phyloP scores from a whole-genome alignment of 2,113 vertebrate species.

The Paramisgurnus dabryanus region DNA sequence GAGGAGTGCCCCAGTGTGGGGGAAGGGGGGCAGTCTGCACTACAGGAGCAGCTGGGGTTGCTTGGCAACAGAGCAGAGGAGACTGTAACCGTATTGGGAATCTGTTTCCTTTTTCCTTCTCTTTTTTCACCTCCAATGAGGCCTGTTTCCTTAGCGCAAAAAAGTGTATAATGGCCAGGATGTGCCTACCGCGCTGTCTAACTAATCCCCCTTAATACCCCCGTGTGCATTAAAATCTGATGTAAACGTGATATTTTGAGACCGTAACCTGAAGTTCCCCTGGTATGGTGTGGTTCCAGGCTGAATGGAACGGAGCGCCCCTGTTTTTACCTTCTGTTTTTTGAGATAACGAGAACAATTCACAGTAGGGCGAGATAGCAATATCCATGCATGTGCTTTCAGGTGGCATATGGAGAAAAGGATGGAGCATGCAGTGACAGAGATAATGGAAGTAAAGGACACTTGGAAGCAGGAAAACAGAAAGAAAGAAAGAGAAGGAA shows the following conservation, averaged over 20 bases:
- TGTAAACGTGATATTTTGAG: slow-evolving; percentile 39
- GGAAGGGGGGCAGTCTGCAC: slow-evolving; percentile 41
- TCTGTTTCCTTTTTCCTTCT: slow-evolving; percentile 56
- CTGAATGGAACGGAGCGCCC: neutral
- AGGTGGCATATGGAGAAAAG: slow-evolving; percentile 6
- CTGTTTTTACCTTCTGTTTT: slow-evolving; percentile 14
- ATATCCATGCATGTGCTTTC: neutral
- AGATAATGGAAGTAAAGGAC: slow-evolving; percentile 4
- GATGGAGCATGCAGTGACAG: neutral
- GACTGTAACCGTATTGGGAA: slow-evolving; percentile 54
- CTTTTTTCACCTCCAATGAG: slow-evolving; percentile 5
- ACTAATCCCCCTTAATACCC: slow-evolving; percentile 61
- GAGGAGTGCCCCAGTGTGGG: slow-evolving; percentile 55
- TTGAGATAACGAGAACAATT: slow-evolving; percentile 14
- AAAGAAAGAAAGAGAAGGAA: neutral
- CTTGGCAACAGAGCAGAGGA: slow-evolving; percentile 65
- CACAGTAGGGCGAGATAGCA: neutral
- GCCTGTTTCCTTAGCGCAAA: slow-evolving; percentile 37
- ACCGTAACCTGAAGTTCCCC: slow-evolving; percentile 30
- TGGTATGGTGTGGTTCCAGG: neutral
- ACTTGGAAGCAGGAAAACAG: neutral
- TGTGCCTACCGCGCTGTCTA: slow-evolving; percentile 48
- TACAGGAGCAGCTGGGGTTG: slow-evolving; percentile 61
- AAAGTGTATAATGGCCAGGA: slow-evolving; percentile 44
- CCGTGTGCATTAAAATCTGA: slow-evolving; percentile 59